Evolutionary conservation across 2,113 vertebrate species (phyloP), one percentile per base, ranked within the genome.

Genomic region (Aramus guarauna): DNA sequence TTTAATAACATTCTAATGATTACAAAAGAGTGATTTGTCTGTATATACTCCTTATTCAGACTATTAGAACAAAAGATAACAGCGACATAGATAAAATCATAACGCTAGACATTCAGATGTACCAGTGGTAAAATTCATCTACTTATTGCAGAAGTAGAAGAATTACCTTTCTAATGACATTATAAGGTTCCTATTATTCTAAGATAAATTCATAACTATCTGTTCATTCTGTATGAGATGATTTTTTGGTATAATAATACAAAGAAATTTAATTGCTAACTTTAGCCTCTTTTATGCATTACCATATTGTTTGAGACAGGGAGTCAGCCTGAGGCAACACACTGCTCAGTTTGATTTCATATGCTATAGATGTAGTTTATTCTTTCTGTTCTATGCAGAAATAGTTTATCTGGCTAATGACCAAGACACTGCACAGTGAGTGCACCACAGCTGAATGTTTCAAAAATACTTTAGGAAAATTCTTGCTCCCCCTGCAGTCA

Each of bases 401-500:
- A 48, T 34, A 64, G 24, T 87, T 87, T 78, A 39, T 24, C 26
- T 63, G 71, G 37, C 27, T 87, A 71, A 77, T 2, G 9, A 85
- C 53, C 27, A 60, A 92, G 86, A 6, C 7, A 7, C 20, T 66
- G 60, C 21, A 9, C 29, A 60, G 34, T 19, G 43, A 27, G 9
- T 11, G 24, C n/a, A 8, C 26, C 21, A 7, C 34, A n/a, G 9
- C 60, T 18, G n/a, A 84, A 69, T 12, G 48, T 30, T 84, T 85
- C 39, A 60, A 41, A 87, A 87, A 74, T 20, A 48, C 24, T 91
- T 86, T 30, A 52, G 73, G 77, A 89, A 96, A 95, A 93, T 82
- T 83, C 87, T 93, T 96, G 87, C 94, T 95, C 90, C 93, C 86
- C 58, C 87, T 94, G 41, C 87, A 93, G 94, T 93, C 69, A 75